Evolutionary conservation across 2,888 invertebrate species (phyloP).

Genomic region (Ichneumon xanthorius): DNA sequence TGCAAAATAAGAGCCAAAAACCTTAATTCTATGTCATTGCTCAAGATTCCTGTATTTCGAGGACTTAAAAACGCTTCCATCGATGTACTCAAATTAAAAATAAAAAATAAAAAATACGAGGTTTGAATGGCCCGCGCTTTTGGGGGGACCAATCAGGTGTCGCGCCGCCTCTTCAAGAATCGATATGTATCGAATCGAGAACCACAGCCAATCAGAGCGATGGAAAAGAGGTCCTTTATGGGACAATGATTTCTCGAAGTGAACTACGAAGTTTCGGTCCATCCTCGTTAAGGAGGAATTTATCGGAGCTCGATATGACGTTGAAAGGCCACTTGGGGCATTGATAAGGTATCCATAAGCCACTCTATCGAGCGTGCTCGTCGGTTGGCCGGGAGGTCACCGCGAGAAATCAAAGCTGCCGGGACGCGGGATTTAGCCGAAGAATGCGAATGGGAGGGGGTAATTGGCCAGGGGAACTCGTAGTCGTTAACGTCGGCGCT

Average conservation of each 20-base stretch:
- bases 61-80: no score
- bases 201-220: background rate
- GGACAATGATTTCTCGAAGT: no score
- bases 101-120: no score
- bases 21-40: no score
- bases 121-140: no score
- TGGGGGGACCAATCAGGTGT: no score
- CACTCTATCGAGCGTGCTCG: background rate
- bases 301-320: background rate
- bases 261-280: background rate
- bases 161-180: background rate
- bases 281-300: background rate
- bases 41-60: no score
- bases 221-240: background rate
- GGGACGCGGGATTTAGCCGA: slow-evolving; percentile 26
- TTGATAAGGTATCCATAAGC: background rate
- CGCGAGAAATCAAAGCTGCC: slow-evolving; percentile 38
- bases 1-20: no score
- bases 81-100: no score
- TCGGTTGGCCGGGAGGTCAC: background rate
- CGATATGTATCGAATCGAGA: background rate
- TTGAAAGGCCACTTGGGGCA: background rate
- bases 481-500: slow-evolving; percentile 75
- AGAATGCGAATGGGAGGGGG: slow-evolving; percentile 58
- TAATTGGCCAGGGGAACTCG: slow-evolving; percentile 72